These are phyloP conservation scores for Aegypius monachus DNA, from an alignment of 2,113 vertebrate species.

Conservation along the genomic window DNA sequence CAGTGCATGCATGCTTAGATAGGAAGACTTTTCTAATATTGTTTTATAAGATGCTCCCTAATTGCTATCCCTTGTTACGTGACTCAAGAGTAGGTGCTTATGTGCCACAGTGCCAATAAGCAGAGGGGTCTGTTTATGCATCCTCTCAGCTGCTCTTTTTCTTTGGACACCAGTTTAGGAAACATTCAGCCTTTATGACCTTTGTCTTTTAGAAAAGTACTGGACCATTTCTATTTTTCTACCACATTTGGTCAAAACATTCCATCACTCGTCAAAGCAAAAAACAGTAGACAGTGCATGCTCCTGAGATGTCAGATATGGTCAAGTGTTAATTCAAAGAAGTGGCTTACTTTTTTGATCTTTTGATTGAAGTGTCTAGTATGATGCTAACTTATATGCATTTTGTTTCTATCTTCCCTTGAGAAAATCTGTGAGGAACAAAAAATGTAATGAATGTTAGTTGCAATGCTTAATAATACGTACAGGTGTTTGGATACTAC, in stretches of 20 bases:
- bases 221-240: neutral
- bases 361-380: neutral
- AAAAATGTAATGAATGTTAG: neutral
- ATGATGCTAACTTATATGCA: neutral
- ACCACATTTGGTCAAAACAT: neutral
- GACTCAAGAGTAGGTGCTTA: neutral
- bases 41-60: neutral
- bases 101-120: neutral
- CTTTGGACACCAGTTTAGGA: neutral
- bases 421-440: neutral
- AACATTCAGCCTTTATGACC: neutral
- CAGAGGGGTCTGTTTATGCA: neutral
- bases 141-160: neutral
- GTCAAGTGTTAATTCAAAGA: neutral
- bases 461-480: neutral
- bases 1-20: too few relatives aligned
- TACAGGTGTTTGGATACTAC: neutral
- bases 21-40: neutral
- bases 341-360: too few relatives aligned
- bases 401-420: neutral
- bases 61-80: neutral
- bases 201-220: neutral
- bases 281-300: neutral
- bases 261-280: neutral
- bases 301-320: neutral